Conservation (phyloP, 23 tunicate species). For the Botrylloides violaceus region DNA sequence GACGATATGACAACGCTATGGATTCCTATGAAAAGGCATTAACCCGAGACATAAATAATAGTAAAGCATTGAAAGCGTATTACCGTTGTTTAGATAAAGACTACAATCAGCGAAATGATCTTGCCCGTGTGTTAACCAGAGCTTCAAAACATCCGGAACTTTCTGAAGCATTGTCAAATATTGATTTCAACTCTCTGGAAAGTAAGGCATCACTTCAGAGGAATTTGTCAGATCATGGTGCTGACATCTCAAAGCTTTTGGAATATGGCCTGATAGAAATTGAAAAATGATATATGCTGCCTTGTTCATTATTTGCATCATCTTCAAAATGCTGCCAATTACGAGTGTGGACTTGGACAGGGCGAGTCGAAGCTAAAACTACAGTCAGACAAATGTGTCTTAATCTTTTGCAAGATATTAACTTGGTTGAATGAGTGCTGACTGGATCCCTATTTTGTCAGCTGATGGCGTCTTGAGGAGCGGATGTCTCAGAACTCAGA, state of each 20-base stretch:
- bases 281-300: neutral
- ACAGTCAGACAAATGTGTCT: too few species aligned
- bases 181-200: neutral
- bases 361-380: too few species aligned
- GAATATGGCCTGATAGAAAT: neutral
- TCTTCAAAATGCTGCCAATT: too few species aligned
- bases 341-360: too few species aligned
- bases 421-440: too few species aligned
- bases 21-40: slow-evolving; percentile 92
- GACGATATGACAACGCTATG: slow-evolving; percentile 55
- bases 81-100: slow-evolving; percentile 55
- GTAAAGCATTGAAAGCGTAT: slow-evolving; percentile 66
- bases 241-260: neutral
- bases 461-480: too few species aligned
- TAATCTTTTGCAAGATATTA: too few species aligned
- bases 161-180: neutral
- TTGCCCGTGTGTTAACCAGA: neutral
- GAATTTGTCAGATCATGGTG: neutral
- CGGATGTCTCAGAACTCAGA: too few species aligned
- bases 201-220: neutral
- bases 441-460: too few species aligned
- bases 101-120: slow-evolving; percentile 7
- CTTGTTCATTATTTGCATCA: too few species aligned
- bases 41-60: slow-evolving; percentile 72
- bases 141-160: neutral